Evolutionary conservation across 2,113 vertebrate genomes (phyloP), one percentile per base, ranked within the genome.

Genomic region (Tragelaphus strepsiceros): DNA sequence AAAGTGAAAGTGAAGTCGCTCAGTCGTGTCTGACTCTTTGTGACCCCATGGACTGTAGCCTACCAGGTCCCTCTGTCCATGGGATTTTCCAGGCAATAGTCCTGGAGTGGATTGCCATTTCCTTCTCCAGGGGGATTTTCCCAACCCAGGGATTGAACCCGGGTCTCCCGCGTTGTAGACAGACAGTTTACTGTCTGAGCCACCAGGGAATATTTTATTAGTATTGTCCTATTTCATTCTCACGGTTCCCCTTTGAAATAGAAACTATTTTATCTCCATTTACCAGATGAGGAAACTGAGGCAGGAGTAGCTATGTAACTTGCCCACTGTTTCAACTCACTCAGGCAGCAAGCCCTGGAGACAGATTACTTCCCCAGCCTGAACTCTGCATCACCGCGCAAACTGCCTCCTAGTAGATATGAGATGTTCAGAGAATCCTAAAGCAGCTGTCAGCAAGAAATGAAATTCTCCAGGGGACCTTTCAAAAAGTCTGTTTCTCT

Each of bases 261-360:
- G 56, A 8, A 21, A 46, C n/a, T 22, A 24, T n/a, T 94, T 95
- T 77, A 90, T 7, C 28, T 89, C 46, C 87, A 85, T 90, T 95
- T 94, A 49, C 17, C 13, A 64, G 53, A 51, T 84, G 49, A 94
- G 85, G 24, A 96, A 88, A 93, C 30, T 56, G 90, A 95, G 81
- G 39, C n/a, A 54, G 1, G 3, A 85, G 78, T 89, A 86, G 24
- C 43, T 28, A 14, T 1, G 1, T 4, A 43, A 67, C 32, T 21
- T 81, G 35, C 13, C 56, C 32, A 26, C 4, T 2, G 9, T 88
- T 59, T 39, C 24, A 6, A 43, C 17, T 17, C 9, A 21, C 51
- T 58, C 49, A 74, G 24, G 19, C 43, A 74, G 26, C 35, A 81
- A 62, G 51, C 35, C 30, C 30, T 17, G 39, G 39, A 56, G 54